A percentile compares a stretch with the other conserved stretches of the same genome.
Conservation (phyloP, 2,888 invertebrate genomes). For the Trichogramma dendrolimi region DNA sequence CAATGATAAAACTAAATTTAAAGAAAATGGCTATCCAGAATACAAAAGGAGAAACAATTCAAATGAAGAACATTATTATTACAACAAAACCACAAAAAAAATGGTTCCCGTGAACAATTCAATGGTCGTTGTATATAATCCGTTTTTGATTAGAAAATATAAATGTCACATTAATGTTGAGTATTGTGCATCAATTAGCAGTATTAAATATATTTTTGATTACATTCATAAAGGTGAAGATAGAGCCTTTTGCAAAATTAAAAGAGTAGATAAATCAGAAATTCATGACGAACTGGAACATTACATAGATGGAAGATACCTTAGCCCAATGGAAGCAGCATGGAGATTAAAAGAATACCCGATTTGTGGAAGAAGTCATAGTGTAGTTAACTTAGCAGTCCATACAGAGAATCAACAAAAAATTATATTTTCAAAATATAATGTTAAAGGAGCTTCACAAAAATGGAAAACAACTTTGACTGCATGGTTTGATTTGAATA, state of each 20-base stretch:
- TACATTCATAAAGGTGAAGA: slow-evolving; percentile 26
- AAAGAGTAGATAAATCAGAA: background rate
- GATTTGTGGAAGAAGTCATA: slow-evolving; percentile 23
- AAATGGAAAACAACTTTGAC: too few species aligned
- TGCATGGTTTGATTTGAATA: too few species aligned
- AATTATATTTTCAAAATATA: too few species aligned
- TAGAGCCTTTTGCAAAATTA: slow-evolving; percentile 9
- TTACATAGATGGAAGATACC: slow-evolving; percentile 22
- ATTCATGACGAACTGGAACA: background rate
- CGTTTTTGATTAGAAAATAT: slow-evolving; percentile 21
- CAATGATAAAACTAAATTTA: too few species aligned
- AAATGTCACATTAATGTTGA: slow-evolving; percentile 30
- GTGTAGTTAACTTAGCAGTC: slow-evolving; percentile 23
- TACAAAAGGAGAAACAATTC: too few species aligned
- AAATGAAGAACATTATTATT: too few species aligned
- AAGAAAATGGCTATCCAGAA: too few species aligned
- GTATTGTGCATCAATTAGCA: slow-evolving; percentile 26
- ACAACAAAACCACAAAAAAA: too few species aligned
- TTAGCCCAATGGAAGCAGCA: slow-evolving; percentile 27
- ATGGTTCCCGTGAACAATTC: too few species aligned
- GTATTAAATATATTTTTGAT: slow-evolving; percentile 27
- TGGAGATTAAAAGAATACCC: slow-evolving; percentile 28
- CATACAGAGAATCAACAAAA: slow-evolving; percentile 9
- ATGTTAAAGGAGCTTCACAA: too few species aligned
- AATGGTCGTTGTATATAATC: slow-evolving; percentile 26